These are phyloP conservation scores for Contarinia nasturtii DNA, from an alignment of 1,140 invertebrate genomes.

Conservation along the genomic window DNA sequence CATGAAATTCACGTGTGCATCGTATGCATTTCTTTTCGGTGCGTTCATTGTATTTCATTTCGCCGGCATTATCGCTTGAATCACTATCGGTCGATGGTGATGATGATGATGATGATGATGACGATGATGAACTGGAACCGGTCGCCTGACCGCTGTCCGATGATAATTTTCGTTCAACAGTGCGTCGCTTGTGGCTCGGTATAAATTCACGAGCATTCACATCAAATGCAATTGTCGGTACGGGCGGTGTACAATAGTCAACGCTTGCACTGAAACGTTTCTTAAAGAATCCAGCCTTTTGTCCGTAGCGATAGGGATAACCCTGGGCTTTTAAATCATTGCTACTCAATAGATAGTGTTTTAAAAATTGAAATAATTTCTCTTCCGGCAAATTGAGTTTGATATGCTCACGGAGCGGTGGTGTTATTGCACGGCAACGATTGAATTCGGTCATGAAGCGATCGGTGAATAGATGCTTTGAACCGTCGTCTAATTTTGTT, in stretches of 20 bases:
- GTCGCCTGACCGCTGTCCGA: conserved; percentile 11
- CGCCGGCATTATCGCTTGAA: conserved; percentile 21
- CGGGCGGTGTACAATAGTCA: too few species aligned
- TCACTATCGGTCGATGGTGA: conserved; percentile 28
- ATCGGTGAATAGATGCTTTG: background rate
- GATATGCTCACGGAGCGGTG: conserved; percentile 17
- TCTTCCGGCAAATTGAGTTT: conserved; percentile 23
- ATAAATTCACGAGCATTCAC: conserved; percentile 45
- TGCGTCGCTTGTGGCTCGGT: conserved; percentile 23
- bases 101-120: too few species aligned
- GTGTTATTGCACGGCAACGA: conserved; percentile 3
- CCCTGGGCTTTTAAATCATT: conserved; percentile 47
- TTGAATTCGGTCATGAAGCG: background rate
- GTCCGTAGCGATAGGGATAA: conserved; percentile 41
- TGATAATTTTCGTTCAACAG: conserved; percentile 12
- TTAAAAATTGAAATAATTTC: conserved; percentile 25
- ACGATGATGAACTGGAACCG: conserved; percentile 22
- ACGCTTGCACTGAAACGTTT: conserved; percentile 23
- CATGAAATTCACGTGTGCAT: conserved; percentile 48
- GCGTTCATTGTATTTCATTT: conserved; percentile 8
- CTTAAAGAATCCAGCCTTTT: conserved; percentile 39
- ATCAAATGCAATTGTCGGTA: conserved; percentile 23
- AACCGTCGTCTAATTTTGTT: background rate
- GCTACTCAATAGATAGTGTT: conserved; percentile 37
- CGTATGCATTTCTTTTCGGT: conserved; percentile 44